Conservation (phyloP, 2,797 vertebrate genomes). For the Gymnothorax javanicus region DNA sequence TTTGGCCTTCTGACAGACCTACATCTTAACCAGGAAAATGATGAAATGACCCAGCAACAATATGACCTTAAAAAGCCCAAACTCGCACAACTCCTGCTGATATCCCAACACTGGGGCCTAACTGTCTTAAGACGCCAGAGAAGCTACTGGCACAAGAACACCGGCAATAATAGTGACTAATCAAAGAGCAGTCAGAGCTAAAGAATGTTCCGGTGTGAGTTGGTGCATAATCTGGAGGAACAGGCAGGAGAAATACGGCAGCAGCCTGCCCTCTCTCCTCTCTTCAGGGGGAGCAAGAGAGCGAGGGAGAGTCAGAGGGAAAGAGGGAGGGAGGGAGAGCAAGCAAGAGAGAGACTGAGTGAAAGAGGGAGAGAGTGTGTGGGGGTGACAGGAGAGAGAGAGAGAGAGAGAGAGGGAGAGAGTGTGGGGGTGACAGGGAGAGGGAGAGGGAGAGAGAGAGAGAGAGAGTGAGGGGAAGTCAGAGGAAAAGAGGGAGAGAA, state of each 20-base stretch:
- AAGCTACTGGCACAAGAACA: not conserved
- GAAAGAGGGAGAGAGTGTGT: no score
- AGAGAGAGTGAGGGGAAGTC: not conserved
- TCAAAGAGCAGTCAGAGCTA: conserved; percentile 50
- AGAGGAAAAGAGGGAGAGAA: not conserved
- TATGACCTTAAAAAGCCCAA: not conserved
- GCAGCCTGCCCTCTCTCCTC: conserved; percentile 27
- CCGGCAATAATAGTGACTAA: conserved; percentile 36
- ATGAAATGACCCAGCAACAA: not conserved
- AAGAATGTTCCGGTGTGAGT: conserved; percentile 20
- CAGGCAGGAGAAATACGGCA: conserved; percentile 25
- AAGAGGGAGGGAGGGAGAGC: not conserved
- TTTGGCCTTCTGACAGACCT: not conserved
- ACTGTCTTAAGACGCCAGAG: not conserved
- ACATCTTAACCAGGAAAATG: not conserved
- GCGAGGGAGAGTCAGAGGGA: not conserved
- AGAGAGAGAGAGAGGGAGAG: not conserved
- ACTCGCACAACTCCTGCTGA: not conserved
- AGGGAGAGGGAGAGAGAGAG: not conserved
- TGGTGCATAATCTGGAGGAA: conserved; percentile 28
- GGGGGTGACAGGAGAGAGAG: no score
- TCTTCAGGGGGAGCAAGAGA: not conserved
- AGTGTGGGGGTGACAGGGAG: no score
- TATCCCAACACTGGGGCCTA: not conserved
- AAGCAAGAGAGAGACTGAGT: not conserved